phyloP scores from a whole-genome alignment of 2,888 invertebrate genomes.

The Ornithoptera alexandrae region DNA sequence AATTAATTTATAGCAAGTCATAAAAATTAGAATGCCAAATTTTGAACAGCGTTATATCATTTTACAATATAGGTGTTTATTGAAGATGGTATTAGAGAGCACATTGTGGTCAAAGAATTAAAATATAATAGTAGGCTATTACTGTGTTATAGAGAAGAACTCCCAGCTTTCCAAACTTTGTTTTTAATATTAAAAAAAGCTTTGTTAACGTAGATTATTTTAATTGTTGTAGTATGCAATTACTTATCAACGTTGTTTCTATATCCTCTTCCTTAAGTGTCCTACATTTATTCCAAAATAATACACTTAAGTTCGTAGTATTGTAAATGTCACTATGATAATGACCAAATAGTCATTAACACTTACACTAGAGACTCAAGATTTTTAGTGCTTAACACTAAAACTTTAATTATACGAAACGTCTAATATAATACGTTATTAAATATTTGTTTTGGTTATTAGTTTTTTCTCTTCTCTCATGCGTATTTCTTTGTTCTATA shows the following conservation, averaged over 20 bases:
- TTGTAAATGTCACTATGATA: conserved; percentile 1
- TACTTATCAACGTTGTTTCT: neutral
- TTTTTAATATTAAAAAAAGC: neutral
- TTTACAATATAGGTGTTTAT: too few species aligned
- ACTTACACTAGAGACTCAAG: neutral
- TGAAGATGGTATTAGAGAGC: too few species aligned
- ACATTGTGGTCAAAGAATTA: neutral
- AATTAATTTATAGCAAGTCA: too few species aligned
- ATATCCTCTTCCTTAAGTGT: neutral
- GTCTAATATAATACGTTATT: too few species aligned
- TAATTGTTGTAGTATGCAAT: neutral
- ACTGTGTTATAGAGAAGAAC: neutral
- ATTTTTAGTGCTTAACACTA: conserved; percentile 4
- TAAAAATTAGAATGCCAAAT: too few species aligned
- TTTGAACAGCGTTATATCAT: too few species aligned
- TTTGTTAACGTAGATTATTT: neutral
- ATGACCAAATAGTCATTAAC: conserved; percentile 2
- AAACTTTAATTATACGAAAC: neutral
- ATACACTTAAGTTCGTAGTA: neutral
- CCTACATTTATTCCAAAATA: neutral
- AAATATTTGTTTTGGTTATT: too few species aligned
- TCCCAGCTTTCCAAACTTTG: neutral
- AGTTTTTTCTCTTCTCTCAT: too few species aligned
- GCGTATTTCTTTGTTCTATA: too few species aligned
- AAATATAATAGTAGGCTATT: neutral